Evolutionary conservation across 2,888 invertebrate species (phyloP).

Genomic region (Drosophila mercatorum): DNA sequence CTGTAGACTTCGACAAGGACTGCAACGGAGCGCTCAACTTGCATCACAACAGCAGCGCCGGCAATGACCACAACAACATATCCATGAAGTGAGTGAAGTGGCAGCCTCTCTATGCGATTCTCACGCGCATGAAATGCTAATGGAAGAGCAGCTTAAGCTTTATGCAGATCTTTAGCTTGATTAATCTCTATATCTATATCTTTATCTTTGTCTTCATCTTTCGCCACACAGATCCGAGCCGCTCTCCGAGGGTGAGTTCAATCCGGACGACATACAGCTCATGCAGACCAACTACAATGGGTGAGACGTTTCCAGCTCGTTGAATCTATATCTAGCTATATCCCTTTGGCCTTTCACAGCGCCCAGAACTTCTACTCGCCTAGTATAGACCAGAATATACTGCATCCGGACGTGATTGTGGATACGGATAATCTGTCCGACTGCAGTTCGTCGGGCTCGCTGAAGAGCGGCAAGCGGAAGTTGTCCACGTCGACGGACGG

Average conservation of each 20-base stretch:
- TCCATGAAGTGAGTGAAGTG: constrained; percentile 79
- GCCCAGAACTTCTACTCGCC: constrained; percentile 83
- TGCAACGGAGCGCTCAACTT: constrained; percentile 79
- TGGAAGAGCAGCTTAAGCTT: not conserved
- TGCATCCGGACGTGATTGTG: constrained; percentile 85
- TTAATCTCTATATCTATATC: too few relatives aligned
- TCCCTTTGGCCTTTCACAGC: constrained; percentile 51
- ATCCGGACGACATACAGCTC: constrained; percentile 84
- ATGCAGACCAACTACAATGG: constrained; percentile 84
- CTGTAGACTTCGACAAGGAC: constrained; percentile 75
- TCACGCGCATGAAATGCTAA: not conserved
- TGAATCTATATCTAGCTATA: too few relatives aligned
- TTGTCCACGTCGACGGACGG: constrained; percentile 84
- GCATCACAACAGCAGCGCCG: constrained; percentile 61
- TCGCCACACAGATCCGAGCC: constrained; percentile 79
- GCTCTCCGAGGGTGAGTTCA: constrained; percentile 83
- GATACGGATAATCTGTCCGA: constrained; percentile 84
- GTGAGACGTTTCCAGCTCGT: constrained; percentile 41
- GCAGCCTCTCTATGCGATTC: constrained; percentile 33
- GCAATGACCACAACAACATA: constrained; percentile 74
- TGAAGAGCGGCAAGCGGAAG: constrained; percentile 82
- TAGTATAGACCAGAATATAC: constrained; percentile 81
- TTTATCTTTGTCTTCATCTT: not conserved
- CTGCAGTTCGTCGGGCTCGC: constrained; percentile 70
- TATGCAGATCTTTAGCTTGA: too few relatives aligned